Conservation (phyloP, 2,888 invertebrate genomes). For the Polyploca ridens region DNA sequence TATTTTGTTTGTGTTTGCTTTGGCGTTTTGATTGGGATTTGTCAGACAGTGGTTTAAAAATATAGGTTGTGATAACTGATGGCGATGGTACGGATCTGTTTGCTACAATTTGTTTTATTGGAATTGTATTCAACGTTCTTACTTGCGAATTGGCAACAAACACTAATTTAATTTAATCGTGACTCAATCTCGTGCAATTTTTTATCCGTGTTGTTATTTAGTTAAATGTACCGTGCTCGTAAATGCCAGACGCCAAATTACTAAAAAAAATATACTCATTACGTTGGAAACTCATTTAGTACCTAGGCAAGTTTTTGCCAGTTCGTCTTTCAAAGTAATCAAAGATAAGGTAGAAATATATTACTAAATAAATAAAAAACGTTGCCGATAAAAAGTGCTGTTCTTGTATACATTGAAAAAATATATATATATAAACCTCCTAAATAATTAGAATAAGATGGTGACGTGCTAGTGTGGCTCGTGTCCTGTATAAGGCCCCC, state of each 20-base stretch:
- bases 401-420: not conserved
- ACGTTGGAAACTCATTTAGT: not conserved
- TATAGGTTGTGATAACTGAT: not conserved
- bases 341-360: not conserved
- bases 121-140: not conserved
- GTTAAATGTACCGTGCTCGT: not conserved
- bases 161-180: not conserved
- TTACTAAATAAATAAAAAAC: not conserved
- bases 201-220: not conserved
- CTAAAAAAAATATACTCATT: not conserved
- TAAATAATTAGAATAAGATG: no score
- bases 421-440: not conserved
- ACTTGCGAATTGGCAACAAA: not conserved
- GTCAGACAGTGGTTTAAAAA: not conserved
- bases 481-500: no score
- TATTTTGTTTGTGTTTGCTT: slow-evolving; percentile 24
- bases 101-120: not conserved
- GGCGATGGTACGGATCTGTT: not conserved
- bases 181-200: not conserved
- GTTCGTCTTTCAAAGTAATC: not conserved
- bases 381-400: not conserved
- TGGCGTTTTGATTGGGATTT: slow-evolving; percentile 11
- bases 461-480: no score
- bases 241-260: not conserved
- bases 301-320: not conserved